A percentile compares a stretch with the other conserved stretches of the same genome.
Evolutionary conservation across 2,888 invertebrate species (phyloP).

Genomic region (Campopleginae sp.): DNA sequence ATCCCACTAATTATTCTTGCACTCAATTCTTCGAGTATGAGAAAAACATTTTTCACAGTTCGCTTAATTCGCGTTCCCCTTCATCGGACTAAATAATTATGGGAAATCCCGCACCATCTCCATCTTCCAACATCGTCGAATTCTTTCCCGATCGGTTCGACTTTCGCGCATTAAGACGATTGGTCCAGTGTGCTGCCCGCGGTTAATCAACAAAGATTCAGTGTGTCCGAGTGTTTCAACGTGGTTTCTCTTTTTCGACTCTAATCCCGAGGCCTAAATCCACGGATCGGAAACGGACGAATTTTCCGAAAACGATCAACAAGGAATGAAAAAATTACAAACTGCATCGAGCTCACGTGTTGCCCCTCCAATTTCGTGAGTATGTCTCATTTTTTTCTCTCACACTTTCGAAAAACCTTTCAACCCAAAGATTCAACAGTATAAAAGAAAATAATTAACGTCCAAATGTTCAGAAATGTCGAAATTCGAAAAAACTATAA

Average conservation of each 20-base stretch:
- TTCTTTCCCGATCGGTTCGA: neutral
- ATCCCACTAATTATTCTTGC: neutral
- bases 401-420: neutral
- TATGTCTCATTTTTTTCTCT: neutral
- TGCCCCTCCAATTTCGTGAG: neutral
- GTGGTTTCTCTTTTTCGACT: neutral
- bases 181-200: conserved; percentile 1
- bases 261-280: neutral
- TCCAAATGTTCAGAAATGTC: too few species aligned
- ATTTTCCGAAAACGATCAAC: neutral
- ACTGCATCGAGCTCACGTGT: neutral
- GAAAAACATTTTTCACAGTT: conserved; percentile 1
- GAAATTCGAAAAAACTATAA: too few species aligned
- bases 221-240: neutral
- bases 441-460: too few species aligned
- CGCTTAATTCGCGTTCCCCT: neutral
- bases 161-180: neutral
- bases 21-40: neutral
- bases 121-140: neutral
- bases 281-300: neutral
- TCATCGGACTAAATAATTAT: neutral
- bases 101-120: neutral
- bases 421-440: too few species aligned
- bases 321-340: neutral
- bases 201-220: neutral